These are phyloP conservation scores for Trilocha varians DNA, from an alignment of 2,888 invertebrate species.

Conservation along the genomic window DNA sequence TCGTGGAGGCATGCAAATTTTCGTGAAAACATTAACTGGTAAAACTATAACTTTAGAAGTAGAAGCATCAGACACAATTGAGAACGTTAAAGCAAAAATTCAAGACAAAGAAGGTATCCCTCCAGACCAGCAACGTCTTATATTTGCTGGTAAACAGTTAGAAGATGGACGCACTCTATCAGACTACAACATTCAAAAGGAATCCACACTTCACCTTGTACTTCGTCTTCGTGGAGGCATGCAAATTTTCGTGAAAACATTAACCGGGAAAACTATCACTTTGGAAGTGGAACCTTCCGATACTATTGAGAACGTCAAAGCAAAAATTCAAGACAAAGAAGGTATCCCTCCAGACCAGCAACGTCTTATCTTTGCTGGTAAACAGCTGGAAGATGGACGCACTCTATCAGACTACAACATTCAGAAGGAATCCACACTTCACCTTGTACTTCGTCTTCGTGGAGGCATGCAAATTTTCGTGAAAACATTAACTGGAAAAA, in stretches of 20 bases:
- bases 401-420: conserved; percentile 26
- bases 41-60: conserved; percentile 28
- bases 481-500: conserved; percentile 26
- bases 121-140: conserved; percentile 25
- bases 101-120: conserved; percentile 30
- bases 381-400: conserved; percentile 26
- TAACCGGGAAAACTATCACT: conserved; percentile 26
- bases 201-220: conserved; percentile 22
- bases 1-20: conserved; percentile 29
- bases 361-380: conserved; percentile 25
- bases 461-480: conserved; percentile 32
- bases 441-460: conserved; percentile 23
- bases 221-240: conserved; percentile 25
- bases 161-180: conserved; percentile 27
- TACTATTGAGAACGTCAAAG: conserved; percentile 28
- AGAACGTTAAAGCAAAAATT: conserved; percentile 27
- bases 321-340: conserved; percentile 28
- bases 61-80: conserved; percentile 25
- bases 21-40: conserved; percentile 26
- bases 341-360: conserved; percentile 30
- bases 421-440: conserved; percentile 26
- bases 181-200: conserved; percentile 27
- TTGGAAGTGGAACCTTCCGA: conserved; percentile 24
- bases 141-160: conserved; percentile 27
- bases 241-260: conserved; percentile 26